phyloP scores from a whole-genome alignment of 2,888 invertebrate species.

The Epiblema foenella region DNA sequence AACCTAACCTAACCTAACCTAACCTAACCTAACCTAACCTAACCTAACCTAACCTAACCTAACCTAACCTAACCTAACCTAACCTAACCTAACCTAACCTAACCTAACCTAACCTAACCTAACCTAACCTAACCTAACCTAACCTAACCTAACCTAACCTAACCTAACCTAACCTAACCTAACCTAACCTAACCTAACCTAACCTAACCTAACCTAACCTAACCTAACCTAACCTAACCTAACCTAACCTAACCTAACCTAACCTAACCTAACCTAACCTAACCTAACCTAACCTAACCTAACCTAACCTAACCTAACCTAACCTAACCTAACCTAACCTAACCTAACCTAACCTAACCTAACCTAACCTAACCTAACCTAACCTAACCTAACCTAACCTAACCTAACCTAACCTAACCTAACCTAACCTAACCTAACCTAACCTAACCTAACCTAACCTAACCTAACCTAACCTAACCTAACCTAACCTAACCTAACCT shows the following conservation, averaged over 20 bases:
- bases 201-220: conserved; percentile 30
- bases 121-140: conserved; percentile 21
- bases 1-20: conserved; percentile 32
- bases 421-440: conserved; percentile 6
- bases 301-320: conserved; percentile 34
- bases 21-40: conserved; percentile 29
- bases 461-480: conserved; percentile 3
- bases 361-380: conserved; percentile 34
- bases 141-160: conserved; percentile 34
- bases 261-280: conserved; percentile 34
- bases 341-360: conserved; percentile 34
- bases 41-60: conserved; percentile 36
- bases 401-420: conserved; percentile 33
- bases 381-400: conserved; percentile 34
- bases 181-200: conserved; percentile 36
- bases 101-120: conserved; percentile 25
- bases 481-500: background rate
- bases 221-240: conserved; percentile 22
- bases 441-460: background rate
- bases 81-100: conserved; percentile 18
- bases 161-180: conserved; percentile 35
- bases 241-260: conserved; percentile 32
- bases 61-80: conserved; percentile 20
- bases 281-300: conserved; percentile 34
- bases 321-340: conserved; percentile 34